phyloP scores from a whole-genome alignment of 2,888 invertebrate genomes.

The Oscheius onirici region DNA sequence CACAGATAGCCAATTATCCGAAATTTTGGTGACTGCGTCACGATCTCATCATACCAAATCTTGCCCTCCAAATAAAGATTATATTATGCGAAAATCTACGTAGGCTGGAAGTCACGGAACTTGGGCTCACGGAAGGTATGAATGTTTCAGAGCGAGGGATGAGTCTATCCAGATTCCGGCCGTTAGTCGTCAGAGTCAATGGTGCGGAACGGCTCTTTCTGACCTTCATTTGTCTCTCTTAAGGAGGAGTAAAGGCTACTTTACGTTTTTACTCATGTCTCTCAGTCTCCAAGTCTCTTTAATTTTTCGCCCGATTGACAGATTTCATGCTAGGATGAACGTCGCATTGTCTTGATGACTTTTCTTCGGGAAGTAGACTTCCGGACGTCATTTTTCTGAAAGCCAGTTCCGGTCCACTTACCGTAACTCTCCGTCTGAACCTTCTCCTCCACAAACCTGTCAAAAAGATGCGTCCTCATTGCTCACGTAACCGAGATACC shows the following conservation, averaged over 20 bases:
- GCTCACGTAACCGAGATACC: constrained; percentile 10
- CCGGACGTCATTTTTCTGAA: not conserved
- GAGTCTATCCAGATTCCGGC: no score
- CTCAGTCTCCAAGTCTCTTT: not conserved
- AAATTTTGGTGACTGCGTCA: not conserved
- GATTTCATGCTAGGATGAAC: not conserved
- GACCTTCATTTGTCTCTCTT: no score
- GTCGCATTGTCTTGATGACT: not conserved
- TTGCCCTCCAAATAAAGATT: not conserved
- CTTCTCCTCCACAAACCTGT: not conserved
- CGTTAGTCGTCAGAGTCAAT: no score
- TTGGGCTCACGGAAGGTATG: not conserved
- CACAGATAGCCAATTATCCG: constrained; percentile 23
- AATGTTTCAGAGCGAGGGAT: not conserved
- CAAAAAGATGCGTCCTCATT: constrained; percentile 1
- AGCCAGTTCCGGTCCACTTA: not conserved
- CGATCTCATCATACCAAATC: constrained; percentile 1
- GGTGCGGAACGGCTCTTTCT: no score
- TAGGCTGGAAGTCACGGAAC: not conserved
- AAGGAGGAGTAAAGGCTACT: no score
- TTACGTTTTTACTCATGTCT: not conserved
- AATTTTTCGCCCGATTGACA: not conserved
- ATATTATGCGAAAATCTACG: not conserved
- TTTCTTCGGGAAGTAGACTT: not conserved
- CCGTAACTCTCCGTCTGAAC: not conserved